Evolutionary conservation across 1,140 invertebrate genomes (phyloP).

Genomic region (Zaprionus ghesquierei): DNA sequence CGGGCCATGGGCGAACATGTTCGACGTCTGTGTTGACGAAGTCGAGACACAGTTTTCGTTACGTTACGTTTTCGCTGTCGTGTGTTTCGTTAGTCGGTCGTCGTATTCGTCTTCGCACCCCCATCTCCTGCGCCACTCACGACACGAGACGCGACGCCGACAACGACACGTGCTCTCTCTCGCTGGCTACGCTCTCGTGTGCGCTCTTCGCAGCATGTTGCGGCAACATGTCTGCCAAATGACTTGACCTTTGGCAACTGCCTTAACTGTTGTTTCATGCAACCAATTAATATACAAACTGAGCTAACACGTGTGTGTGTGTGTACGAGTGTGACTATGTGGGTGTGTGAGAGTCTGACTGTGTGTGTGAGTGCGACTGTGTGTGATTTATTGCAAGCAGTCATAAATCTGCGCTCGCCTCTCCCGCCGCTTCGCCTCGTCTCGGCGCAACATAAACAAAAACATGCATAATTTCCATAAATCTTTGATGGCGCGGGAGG

Average conservation of each 20-base stretch:
- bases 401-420: conserved; percentile 62
- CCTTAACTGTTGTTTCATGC: conserved; percentile 55
- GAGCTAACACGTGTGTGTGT: not conserved
- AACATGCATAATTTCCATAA: conserved; percentile 80
- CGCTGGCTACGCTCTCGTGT: not conserved
- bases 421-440: not conserved
- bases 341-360: conserved; percentile 13
- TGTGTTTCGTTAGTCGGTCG: conserved; percentile 23
- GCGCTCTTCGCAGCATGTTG: conserved; percentile 9
- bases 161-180: not conserved
- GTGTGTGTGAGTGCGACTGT: conserved; percentile 10
- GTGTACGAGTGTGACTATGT: conserved; percentile 32
- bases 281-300: conserved; percentile 70
- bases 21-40: conserved; percentile 17
- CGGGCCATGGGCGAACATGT: not conserved
- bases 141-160: not conserved
- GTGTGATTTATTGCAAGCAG: conserved; percentile 65
- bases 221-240: conserved; percentile 31
- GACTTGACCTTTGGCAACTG: conserved; percentile 73
- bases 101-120: not conserved
- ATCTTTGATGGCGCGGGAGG: conserved; percentile 61
- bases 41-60: conserved; percentile 12
- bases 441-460: conserved; percentile 49
- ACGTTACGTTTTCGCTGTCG: not conserved
- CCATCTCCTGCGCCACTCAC: conserved; percentile 1